Conservation (phyloP, 1,140 invertebrate species). For the Euura saliciscinereae region DNA sequence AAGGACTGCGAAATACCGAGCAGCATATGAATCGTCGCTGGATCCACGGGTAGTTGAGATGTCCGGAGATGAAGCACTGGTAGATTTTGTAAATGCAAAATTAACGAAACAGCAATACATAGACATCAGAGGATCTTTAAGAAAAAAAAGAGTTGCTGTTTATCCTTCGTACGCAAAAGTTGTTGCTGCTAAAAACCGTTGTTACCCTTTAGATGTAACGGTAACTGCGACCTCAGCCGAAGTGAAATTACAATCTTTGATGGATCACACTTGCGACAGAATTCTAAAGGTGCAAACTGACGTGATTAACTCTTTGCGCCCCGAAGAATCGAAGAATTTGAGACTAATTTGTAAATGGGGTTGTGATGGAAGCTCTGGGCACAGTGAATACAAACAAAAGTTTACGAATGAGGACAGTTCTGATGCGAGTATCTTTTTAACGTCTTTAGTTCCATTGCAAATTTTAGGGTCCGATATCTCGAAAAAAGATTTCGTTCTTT, state of each 20-base stretch:
- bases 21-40: too few species aligned
- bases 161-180: conserved; percentile 24
- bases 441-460: conserved; percentile 33
- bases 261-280: too few species aligned
- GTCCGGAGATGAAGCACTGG: conserved; percentile 14
- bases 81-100: too few species aligned
- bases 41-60: too few species aligned
- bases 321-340: conserved; percentile 17
- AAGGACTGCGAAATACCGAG: conserved; percentile 13
- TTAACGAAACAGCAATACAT: too few species aligned
- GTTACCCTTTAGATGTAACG: conserved; percentile 22
- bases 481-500: conserved; percentile 26
- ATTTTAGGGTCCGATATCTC: conserved; percentile 5
- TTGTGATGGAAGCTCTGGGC: too few species aligned
- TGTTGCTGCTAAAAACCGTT: conserved; percentile 24
- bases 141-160: conserved; percentile 13
- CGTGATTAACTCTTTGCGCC: conserved; percentile 23
- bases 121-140: conserved; percentile 16
- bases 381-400: too few species aligned
- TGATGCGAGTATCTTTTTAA: conserved; percentile 29
- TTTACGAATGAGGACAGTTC: too few species aligned
- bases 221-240: conserved; percentile 25
- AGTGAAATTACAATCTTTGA: too few species aligned
- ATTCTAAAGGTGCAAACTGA: too few species aligned
- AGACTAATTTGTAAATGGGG: too few species aligned